Evolutionary conservation across 2,888 invertebrate species (phyloP).

Genomic region (Tortricodes alternella): DNA sequence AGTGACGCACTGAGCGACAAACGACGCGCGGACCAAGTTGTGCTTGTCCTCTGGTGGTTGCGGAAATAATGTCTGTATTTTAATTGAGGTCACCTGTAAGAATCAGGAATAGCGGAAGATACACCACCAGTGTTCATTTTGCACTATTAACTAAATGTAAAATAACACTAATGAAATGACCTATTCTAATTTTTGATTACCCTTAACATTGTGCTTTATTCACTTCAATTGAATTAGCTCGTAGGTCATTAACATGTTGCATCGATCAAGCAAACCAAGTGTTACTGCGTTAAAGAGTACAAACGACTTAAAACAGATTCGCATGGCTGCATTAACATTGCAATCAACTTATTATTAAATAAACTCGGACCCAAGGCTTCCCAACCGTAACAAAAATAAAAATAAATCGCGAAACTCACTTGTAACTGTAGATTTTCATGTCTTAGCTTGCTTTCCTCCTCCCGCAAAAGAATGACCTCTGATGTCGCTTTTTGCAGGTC

Average conservation of each 20-base stretch:
- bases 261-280: background rate
- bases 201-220: too few relatives aligned
- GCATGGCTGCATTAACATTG: background rate
- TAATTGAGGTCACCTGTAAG: too few relatives aligned
- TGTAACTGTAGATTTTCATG: constrained; percentile 94
- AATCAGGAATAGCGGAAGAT: too few relatives aligned
- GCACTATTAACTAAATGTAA: too few relatives aligned
- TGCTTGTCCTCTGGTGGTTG: too few relatives aligned
- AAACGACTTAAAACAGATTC: background rate
- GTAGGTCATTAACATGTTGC: background rate
- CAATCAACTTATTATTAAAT: background rate
- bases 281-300: background rate
- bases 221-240: background rate
- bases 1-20: too few relatives aligned
- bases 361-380: background rate
- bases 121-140: too few relatives aligned
- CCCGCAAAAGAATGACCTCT: constrained; percentile 90
- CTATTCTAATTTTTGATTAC: too few relatives aligned
- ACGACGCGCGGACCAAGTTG: too few relatives aligned
- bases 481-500: constrained; percentile 86
- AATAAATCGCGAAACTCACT: constrained; percentile 73
- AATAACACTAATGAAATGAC: too few relatives aligned
- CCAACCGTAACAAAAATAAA: background rate
- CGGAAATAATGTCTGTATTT: too few relatives aligned
- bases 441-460: constrained; percentile 90